Evolutionary conservation across 2,888 invertebrate species (phyloP).

Genomic region (Isotomurus palustris): DNA sequence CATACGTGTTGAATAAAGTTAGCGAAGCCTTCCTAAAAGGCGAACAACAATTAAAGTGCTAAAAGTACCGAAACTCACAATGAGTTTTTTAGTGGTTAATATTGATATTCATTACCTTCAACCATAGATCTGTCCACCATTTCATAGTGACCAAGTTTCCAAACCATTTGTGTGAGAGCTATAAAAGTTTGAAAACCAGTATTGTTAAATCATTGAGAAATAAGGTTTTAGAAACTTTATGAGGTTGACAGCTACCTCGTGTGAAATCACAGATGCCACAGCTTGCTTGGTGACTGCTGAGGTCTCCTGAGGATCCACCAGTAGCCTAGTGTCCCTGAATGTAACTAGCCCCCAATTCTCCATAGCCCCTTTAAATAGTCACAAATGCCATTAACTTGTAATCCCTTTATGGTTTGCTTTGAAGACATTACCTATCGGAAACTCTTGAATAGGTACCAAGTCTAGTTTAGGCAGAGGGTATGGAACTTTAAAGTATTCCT

Average conservation of each 20-base stretch:
- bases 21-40: slow-evolving; percentile 53
- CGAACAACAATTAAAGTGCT: not conserved
- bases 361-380: slow-evolving; percentile 55
- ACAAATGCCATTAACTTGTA: not conserved
- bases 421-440: slow-evolving; percentile 52
- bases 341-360: slow-evolving; percentile 61
- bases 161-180: slow-evolving; percentile 4
- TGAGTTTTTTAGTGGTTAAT: not conserved
- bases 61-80: not conserved
- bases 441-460: slow-evolving; percentile 58
- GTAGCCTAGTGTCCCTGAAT: slow-evolving; percentile 56
- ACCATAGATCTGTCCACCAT: slow-evolving; percentile 10
- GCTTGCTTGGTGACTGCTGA: slow-evolving; percentile 50
- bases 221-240: too few species aligned
- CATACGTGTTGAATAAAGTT: slow-evolving; percentile 58
- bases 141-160: slow-evolving; percentile 12
- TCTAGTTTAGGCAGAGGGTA: slow-evolving; percentile 59
- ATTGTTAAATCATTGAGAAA: too few species aligned
- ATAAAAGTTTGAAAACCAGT: not conserved
- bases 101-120: not conserved
- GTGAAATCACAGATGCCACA: slow-evolving; percentile 51
- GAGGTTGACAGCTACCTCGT: slow-evolving; percentile 9
- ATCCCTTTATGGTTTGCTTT: not conserved
- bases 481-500: slow-evolving; percentile 55
- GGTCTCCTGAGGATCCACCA: slow-evolving; percentile 55